Evolutionary conservation across 2,888 invertebrate genomes (phyloP), one percentile per base, ranked within the genome.

Genomic region (Cheilosia impressa): DNA sequence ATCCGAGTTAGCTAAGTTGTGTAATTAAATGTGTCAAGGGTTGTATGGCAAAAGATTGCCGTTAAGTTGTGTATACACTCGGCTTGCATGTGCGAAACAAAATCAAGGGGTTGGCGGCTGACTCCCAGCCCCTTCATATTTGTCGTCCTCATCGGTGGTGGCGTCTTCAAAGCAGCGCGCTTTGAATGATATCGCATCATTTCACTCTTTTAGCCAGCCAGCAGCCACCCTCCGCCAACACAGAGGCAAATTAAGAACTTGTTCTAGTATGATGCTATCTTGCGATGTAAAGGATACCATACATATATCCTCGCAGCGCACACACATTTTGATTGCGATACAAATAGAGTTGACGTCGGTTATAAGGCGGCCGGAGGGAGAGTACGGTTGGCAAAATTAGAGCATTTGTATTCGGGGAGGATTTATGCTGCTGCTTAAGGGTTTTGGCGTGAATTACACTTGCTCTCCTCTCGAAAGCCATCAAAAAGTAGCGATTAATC

Each of bases 1-100:
- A 76, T 84, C 80, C 75, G 47, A 84, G 58, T 71, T 71, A 84
- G 75, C 84, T 89, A 89, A 89, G 88, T 89, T 88, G 88, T 88
- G 88, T 89, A 89, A 89, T 89, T 89, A 89, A 89, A 89, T 89
- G 88, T 89, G 89, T 89, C 89, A 89, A 89, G 89, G 88, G 88
- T 89, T 89, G 87, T 76, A 81, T 66, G 76, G 72, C 72, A 81
- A 77, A 85, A 85, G 81, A 85, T 85, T 87, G 75, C 78, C 62
- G 85, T 78, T 85, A 80, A 81, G 78, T 81, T 85, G 82, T 78
- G 22, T 68, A 62, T 77, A 55, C 63, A 27, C 69, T 71, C 10
- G 13, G 72, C 66, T 22, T 45, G 66, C 69, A 66, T 65, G 38
- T 53, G 57, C 65, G 38, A 80, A 72, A 53, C 34, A 72, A 60